Evolutionary conservation across 2,113 vertebrate species (phyloP).

Genomic region (Hyla sarda): DNA sequence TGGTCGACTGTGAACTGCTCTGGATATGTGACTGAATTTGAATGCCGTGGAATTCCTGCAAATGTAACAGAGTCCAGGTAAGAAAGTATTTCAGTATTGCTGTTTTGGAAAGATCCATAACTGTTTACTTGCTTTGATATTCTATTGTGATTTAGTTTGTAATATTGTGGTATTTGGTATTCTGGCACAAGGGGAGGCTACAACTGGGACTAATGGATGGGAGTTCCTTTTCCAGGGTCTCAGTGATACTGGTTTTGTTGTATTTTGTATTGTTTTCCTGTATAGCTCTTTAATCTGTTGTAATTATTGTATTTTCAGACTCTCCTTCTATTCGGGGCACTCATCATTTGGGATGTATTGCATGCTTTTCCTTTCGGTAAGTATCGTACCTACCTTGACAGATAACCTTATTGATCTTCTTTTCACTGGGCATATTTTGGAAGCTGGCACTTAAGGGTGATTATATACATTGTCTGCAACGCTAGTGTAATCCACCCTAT

Average conservation of each 20-base stretch:
- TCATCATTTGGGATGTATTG: slow-evolving; percentile 98
- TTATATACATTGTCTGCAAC: too few relatives aligned
- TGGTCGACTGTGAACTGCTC: slow-evolving; percentile 81
- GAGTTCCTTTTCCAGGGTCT: too few relatives aligned
- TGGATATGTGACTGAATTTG: slow-evolving; percentile 75
- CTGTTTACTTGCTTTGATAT: too few relatives aligned
- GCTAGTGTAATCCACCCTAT: too few relatives aligned
- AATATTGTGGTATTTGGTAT: neutral
- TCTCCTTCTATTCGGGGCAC: slow-evolving; percentile 96
- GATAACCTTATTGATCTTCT: neutral
- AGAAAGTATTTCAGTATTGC: neutral
- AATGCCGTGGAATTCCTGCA: slow-evolving; percentile 80
- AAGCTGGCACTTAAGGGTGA: neutral
- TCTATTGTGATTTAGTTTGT: neutral
- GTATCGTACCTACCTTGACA: slow-evolving; percentile 58
- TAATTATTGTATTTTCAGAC: slow-evolving; percentile 66
- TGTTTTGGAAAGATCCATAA: too few relatives aligned
- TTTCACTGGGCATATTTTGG: neutral
- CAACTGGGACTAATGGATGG: neutral
- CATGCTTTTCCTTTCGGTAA: slow-evolving; percentile 95
- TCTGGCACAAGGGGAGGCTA: neutral
- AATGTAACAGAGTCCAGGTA: slow-evolving; percentile 91
- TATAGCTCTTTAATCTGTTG: neutral
- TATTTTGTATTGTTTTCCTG: neutral
- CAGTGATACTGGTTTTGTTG: too few relatives aligned